These are phyloP conservation scores for Zeus faber DNA, from an alignment of 2,113 vertebrate genomes.

Conservation along the genomic window DNA sequence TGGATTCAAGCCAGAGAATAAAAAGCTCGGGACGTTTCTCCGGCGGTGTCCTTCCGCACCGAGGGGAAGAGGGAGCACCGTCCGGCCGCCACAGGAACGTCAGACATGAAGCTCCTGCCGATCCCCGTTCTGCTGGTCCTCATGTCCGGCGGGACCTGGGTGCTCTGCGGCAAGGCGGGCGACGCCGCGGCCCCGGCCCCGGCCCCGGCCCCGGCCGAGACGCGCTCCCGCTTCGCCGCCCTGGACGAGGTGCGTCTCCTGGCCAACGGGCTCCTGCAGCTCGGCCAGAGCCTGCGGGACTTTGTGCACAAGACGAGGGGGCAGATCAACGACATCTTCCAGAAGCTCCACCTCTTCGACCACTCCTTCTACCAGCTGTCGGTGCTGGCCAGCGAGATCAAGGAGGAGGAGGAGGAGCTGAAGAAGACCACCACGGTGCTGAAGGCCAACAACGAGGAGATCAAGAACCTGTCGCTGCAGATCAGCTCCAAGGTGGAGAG, in stretches of 20 bases:
- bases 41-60: constrained; percentile 9
- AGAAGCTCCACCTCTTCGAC: constrained; percentile 90
- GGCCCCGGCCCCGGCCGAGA: constrained; percentile 54
- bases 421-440: constrained; percentile 83
- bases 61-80: constrained; percentile 4
- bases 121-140: constrained; percentile 56
- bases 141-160: constrained; percentile 53
- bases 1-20: constrained; percentile 31
- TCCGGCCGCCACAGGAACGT: constrained; percentile 9
- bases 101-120: constrained; percentile 66
- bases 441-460: constrained; percentile 85
- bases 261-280: constrained; percentile 87
- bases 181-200: constrained; percentile 9
- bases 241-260: constrained; percentile 87
- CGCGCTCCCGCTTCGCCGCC: constrained; percentile 81
- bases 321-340: constrained; percentile 89
- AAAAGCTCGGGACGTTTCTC: constrained; percentile 23
- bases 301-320: constrained; percentile 91
- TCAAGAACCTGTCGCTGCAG: constrained; percentile 83
- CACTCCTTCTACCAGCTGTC: constrained; percentile 85
- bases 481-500: constrained; percentile 84
- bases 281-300: constrained; percentile 88
- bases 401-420: constrained; percentile 87
- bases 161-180: constrained; percentile 52
- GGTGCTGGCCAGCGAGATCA: constrained; percentile 84